These are phyloP conservation scores for Octodon degus DNA, from an alignment of 2,113 vertebrate species.

Conservation along the genomic window DNA sequence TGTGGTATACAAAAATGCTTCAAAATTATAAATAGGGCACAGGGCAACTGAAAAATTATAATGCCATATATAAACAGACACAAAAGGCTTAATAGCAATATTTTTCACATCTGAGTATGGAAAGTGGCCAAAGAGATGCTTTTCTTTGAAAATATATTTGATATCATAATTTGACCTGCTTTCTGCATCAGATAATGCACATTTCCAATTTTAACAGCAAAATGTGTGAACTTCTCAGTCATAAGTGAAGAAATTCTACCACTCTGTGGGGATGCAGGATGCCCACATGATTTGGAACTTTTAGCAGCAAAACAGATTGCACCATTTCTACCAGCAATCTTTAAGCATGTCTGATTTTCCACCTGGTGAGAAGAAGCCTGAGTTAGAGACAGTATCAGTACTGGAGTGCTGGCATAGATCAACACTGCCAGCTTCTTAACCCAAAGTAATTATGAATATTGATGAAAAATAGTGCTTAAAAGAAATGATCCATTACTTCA, in stretches of 20 bases:
- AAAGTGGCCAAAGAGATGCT: conserved; percentile 24
- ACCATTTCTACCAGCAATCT: conserved; percentile 63
- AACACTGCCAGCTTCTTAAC: conserved; percentile 72
- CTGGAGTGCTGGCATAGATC: conserved; percentile 60
- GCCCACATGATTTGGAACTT: conserved; percentile 77
- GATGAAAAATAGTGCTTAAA: conserved; percentile 64
- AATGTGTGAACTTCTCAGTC: conserved; percentile 76
- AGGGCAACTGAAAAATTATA: conserved; percentile 18
- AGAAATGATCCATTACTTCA: not conserved
- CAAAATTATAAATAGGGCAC: conserved; percentile 32
- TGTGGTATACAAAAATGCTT: conserved; percentile 37
- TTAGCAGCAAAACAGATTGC: conserved; percentile 76
- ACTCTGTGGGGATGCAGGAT: conserved; percentile 67
- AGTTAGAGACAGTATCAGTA: conserved; percentile 67
- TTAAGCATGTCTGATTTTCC: conserved; percentile 78
- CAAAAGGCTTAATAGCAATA: not conserved
- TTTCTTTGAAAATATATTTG: conserved; percentile 60
- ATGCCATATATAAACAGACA: conserved; percentile 7
- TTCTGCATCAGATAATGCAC: conserved; percentile 58
- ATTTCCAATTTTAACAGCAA: conserved; percentile 78
- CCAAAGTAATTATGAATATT: conserved; percentile 59
- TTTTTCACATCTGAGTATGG: not conserved
- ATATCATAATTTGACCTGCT: conserved; percentile 60
- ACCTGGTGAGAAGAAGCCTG: conserved; percentile 78
- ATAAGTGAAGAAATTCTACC: conserved; percentile 78